Evolutionary conservation across 1,140 invertebrate species (phyloP).

Genomic region (Drosophila melanogaster): DNA sequence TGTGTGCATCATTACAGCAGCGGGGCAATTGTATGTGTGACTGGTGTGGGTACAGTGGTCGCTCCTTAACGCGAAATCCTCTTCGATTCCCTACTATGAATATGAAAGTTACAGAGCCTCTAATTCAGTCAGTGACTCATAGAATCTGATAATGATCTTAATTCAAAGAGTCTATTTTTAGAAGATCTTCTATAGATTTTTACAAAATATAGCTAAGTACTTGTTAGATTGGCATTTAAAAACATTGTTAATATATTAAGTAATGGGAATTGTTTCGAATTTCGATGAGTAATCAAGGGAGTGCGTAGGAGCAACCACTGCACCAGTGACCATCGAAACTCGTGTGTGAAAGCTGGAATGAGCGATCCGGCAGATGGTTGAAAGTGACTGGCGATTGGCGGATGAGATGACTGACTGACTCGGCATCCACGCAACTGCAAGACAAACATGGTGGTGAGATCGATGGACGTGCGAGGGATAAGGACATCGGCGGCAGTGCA

Average conservation of each 20-base stretch:
- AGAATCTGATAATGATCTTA: too few relatives aligned
- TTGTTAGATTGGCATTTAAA: too few relatives aligned
- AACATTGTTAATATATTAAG: too few relatives aligned
- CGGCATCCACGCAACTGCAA: conserved; percentile 13
- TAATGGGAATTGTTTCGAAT: too few relatives aligned
- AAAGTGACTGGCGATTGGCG: neutral
- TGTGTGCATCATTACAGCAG: neutral
- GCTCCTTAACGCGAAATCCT: neutral
- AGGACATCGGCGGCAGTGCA: conserved; percentile 14
- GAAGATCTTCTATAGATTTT: neutral
- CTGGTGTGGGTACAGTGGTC: conserved; percentile 1
- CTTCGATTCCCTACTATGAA: neutral
- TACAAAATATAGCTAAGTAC: neutral
- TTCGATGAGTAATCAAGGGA: too few relatives aligned
- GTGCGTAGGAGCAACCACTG: neutral
- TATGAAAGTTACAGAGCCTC: too few relatives aligned
- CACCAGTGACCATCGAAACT: neutral
- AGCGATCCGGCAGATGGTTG: neutral
- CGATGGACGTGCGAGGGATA: conserved; percentile 18
- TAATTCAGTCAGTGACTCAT: too few relatives aligned
- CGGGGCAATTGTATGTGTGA: neutral
- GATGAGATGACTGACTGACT: conserved; percentile 1
- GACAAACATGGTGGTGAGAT: conserved; percentile 23
- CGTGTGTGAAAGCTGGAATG: neutral
- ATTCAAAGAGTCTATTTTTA: too few relatives aligned